Evolutionary conservation across 2,888 invertebrate species (phyloP).

Genomic region (Magallana nippona): DNA sequence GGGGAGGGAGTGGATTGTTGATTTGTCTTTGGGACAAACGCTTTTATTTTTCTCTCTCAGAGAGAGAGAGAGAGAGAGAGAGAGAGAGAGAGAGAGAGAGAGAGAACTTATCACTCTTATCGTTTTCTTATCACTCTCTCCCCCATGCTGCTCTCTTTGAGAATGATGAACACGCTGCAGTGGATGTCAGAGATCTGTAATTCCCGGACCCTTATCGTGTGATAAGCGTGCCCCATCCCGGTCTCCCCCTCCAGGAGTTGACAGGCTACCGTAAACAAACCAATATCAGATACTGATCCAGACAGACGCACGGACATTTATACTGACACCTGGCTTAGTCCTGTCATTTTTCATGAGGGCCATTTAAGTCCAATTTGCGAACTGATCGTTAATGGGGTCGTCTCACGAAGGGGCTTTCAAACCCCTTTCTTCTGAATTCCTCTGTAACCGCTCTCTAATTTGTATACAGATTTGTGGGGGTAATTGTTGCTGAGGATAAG

Average conservation of each 20-base stretch:
- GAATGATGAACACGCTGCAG: not conserved
- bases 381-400: no score
- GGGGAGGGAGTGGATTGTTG: not conserved
- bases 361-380: no score
- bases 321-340: not conserved
- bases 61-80: not conserved
- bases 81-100: not conserved
- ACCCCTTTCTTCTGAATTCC: no score
- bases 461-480: no score
- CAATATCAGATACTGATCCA: not conserved
- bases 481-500: no score
- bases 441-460: no score
- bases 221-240: slow-evolving; percentile 8
- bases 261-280: slow-evolving; percentile 9
- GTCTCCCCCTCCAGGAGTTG: not conserved
- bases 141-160: not conserved
- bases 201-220: not conserved
- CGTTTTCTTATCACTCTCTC: not conserved
- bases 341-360: no score
- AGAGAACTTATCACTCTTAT: not conserved
- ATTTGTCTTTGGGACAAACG: not conserved
- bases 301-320: not conserved
- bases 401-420: no score
- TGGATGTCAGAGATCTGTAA: not conserved
- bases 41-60: no score